Conservation (phyloP, 2,888 invertebrate species). For the Dicycla oo region DNA sequence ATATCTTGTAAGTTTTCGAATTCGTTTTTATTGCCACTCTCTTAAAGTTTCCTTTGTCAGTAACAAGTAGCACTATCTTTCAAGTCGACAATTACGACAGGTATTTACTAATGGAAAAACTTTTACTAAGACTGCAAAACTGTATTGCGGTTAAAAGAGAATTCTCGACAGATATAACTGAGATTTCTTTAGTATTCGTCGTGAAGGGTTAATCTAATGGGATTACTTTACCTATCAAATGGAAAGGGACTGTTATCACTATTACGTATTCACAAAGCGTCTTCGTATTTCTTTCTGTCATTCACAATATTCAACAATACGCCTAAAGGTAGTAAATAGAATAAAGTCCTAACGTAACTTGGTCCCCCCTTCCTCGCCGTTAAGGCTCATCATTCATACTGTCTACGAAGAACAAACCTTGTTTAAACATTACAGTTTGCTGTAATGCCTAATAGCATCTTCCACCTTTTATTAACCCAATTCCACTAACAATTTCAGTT, state of each 20-base stretch:
- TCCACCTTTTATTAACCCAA: constrained; percentile 52
- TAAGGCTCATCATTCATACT: constrained; percentile 64
- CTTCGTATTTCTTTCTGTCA: constrained; percentile 33
- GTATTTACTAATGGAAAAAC: constrained; percentile 25
- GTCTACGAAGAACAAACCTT: constrained; percentile 49
- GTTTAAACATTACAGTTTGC: constrained; percentile 67
- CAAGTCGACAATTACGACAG: constrained; percentile 21
- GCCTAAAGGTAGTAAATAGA: constrained; percentile 48
- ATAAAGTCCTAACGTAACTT: constrained; percentile 20
- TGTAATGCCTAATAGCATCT: constrained; percentile 70
- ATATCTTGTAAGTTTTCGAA: constrained; percentile 12
- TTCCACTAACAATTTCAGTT: constrained; percentile 57
- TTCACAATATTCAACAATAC: constrained; percentile 64
- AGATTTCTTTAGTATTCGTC: constrained; percentile 12
- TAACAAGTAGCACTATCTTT: constrained; percentile 17
- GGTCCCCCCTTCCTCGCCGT: constrained; percentile 27
- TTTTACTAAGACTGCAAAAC: constrained; percentile 19
- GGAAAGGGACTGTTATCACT: constrained; percentile 21
- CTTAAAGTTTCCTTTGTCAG: constrained; percentile 8
- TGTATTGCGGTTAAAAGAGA: background rate
- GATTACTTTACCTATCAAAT: constrained; percentile 36
- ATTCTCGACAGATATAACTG: background rate
- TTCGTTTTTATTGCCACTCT: constrained; percentile 20
- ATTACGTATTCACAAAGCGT: constrained; percentile 51
- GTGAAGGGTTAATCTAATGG: constrained; percentile 35